These are phyloP conservation scores for Phasianus colchicus DNA, from an alignment of 2,113 vertebrate genomes.

Conservation along the genomic window DNA sequence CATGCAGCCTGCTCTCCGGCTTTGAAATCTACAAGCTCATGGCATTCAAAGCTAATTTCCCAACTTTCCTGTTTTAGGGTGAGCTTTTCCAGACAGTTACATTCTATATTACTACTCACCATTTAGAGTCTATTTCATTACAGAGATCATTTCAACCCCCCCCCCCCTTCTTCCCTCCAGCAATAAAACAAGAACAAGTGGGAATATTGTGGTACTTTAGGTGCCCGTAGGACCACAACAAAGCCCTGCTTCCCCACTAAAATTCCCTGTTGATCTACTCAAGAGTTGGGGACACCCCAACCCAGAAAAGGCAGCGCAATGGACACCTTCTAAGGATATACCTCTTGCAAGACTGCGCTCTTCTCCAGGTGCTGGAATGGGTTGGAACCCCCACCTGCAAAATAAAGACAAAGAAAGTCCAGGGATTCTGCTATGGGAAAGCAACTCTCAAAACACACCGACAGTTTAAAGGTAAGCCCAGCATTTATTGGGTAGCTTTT, in stretches of 20 bases:
- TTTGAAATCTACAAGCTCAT: background rate
- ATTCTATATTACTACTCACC: background rate
- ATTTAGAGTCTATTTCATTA: background rate
- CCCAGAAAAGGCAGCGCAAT: background rate
- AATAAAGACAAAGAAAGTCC: background rate
- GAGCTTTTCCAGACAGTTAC: background rate
- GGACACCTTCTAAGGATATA: conserved; percentile 34
- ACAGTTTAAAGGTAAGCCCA: background rate
- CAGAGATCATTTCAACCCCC: background rate
- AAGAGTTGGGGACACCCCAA: background rate
- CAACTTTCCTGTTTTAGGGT: background rate
- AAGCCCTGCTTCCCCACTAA: background rate
- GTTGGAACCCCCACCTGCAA: conserved; percentile 81
- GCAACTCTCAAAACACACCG: background rate
- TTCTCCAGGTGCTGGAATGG: conserved; percentile 87
- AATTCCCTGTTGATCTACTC: background rate
- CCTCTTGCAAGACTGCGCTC: conserved; percentile 86
- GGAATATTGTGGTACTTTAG: background rate
- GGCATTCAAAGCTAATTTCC: background rate
- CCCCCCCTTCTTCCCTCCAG: background rate
- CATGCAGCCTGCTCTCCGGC: background rate
- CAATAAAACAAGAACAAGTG: background rate
- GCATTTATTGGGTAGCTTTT: background rate
- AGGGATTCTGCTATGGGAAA: background rate
- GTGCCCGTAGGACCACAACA: background rate